Base-by-base conservation (phyloP, 2,113 vertebrate genomes). In the Brachionichthys hirsutus region DNA sequence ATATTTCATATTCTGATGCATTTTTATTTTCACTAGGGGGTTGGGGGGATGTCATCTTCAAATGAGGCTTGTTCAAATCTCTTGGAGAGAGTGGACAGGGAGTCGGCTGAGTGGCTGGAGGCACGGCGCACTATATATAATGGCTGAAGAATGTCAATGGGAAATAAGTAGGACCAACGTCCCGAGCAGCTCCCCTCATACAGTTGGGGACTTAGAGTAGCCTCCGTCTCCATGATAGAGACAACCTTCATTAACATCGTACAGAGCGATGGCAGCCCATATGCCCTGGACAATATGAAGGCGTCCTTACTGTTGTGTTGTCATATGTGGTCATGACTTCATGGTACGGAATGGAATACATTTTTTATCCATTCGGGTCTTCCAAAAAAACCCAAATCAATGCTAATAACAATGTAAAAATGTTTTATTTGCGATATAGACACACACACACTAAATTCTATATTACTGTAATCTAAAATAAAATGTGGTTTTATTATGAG, bases 131-230 rank as follows among this genome's bases (percentile, higher is more conserved):
- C 65, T 67, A 63, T 48, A 63, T 48, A 67, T 75, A 84, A 85
- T 74, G 60, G 85, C 87, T 71, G 81, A 71, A 67, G 59, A 82
- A 87, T 75, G 73, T 76, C 76, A 63, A 52, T 68, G 46, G 59
- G 69, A 82, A 82, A 87, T 78, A 77, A 87, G 81, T 68, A 62
- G 76, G 72, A 75, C 22, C 30, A 18, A 77, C 75, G 75, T 81
- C 70, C 62, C 68, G 9, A 69, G 47, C 68, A 67, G 67, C 35
- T n/a, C 51, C 60, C 9, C 56, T 1, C 50, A 7, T 63, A 10
- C 50, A 53, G 10, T 15, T 57, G 38, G 12, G 56, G 43, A 43
- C 71, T 53, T 38, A 35, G 48, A 59, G 55, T 60, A 24, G 57
- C 58, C 44, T 49, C 17, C 12, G 34, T 83, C 70, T 71, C 12